Evolutionary conservation across 2,797 vertebrate species (phyloP), one percentile per base, ranked within the genome.

Genomic region (Eremophila alpestris): DNA sequence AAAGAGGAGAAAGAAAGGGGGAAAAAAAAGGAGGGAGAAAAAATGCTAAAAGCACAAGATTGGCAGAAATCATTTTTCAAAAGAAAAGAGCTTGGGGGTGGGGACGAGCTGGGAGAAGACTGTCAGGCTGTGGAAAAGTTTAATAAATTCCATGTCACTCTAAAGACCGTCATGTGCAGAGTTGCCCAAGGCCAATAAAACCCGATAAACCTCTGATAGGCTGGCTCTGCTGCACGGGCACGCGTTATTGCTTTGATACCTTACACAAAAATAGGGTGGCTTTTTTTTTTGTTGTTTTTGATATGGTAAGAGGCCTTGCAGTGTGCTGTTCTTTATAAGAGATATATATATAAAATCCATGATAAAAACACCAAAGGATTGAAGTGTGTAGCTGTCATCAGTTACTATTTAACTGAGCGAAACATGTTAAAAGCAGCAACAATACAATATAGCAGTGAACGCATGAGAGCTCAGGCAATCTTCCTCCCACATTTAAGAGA

Each of bases 121-220:
- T 96, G 93, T 95, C 78, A 83, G 91, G 91, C 68, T 64, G 90
- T 76, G 88, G 95, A 83, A 94, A 97, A 96, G 90, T 95, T 95
- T 95, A 96, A 96, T 96, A 94, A 97, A 97, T 94, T 96, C 95
- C 94, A 94, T 78, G 92, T 97, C 97, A 95, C 91, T 97, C 96
- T 96, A 94, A 97, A 96, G 97, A 96, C 90, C 38, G 12, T 76
- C 55, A 82, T 94, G 95, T 85, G 89, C 95, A 69, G 79, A 96
- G 95, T 95, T 67, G 87, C 97, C 93, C 95, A 90, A 93, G 95
- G 96, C 96, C 96, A 92, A 94, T 95, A 95, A 95, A 95, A 88
- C 15, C 87, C 9, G 92, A 96, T 92, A 79, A 95, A 92, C 36
- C 95, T 93, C 95, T 88, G 92, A 96, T 93, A 96, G 94, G 90